Conservation (phyloP, 2,888 invertebrate species). For the Tenthredo livida region DNA sequence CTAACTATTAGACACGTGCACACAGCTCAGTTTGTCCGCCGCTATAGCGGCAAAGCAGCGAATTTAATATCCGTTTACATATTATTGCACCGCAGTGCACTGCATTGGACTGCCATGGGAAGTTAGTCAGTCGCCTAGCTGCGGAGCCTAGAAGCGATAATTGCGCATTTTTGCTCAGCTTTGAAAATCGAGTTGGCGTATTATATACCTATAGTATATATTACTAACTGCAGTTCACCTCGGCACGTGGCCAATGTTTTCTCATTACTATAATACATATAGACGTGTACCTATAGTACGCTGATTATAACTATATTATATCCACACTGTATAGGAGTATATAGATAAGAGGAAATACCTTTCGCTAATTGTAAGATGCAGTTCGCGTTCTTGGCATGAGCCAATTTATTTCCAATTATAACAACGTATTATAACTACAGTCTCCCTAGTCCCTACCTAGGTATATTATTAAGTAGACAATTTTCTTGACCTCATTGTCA, state of each 20-base stretch:
- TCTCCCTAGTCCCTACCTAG: background rate
- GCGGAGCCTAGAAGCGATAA: slow-evolving; percentile 3
- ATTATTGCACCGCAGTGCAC: background rate
- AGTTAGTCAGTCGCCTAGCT: background rate
- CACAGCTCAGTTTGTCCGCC: background rate
- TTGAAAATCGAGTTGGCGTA: background rate
- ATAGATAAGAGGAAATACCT: slow-evolving; percentile 16
- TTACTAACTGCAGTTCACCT: background rate
- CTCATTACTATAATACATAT: background rate
- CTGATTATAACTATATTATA: background rate
- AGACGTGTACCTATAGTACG: background rate
- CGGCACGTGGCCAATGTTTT: slow-evolving; percentile 45
- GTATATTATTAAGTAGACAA: background rate
- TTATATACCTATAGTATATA: background rate
- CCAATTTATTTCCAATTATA: slow-evolving; percentile 7
- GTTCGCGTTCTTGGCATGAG: background rate
- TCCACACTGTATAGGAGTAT: background rate
- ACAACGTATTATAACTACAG: background rate
- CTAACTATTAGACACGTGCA: background rate
- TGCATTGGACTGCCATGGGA: background rate
- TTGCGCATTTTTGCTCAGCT: slow-evolving; percentile 31
- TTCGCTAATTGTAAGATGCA: background rate
- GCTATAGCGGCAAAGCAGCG: background rate
- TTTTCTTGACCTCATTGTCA: background rate
- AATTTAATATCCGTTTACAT: background rate